Conservation (phyloP, 2,113 vertebrate species). For the Gambusia holbrooki region DNA sequence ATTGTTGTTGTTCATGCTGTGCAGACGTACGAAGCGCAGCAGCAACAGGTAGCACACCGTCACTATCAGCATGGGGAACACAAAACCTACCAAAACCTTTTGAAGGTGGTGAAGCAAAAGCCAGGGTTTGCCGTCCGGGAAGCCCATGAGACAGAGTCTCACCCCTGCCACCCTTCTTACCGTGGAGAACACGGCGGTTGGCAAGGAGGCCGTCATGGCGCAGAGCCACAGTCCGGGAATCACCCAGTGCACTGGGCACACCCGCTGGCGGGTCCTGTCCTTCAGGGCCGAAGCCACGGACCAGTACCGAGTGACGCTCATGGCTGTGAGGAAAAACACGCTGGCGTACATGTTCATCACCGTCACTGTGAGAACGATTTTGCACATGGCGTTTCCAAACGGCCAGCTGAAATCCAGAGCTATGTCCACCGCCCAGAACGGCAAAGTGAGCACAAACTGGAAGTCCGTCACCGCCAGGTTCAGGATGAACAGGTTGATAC, state of each 20-base stretch:
- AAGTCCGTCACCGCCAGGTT: slow-evolving; percentile 92
- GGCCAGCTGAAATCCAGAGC: slow-evolving; percentile 94
- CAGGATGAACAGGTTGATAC: slow-evolving; percentile 90
- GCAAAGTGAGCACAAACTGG: slow-evolving; percentile 91
- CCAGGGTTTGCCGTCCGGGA: slow-evolving; percentile 87
- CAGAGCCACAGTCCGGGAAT: slow-evolving; percentile 85
- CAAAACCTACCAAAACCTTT: slow-evolving; percentile 89
- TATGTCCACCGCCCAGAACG: slow-evolving; percentile 93
- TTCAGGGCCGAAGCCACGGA: slow-evolving; percentile 89
- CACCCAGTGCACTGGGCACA: slow-evolving; percentile 83
- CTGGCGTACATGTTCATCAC: slow-evolving; percentile 95
- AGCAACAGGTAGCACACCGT: slow-evolving; percentile 88
- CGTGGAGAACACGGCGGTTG: slow-evolving; percentile 87
- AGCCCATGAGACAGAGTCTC: slow-evolving; percentile 87
- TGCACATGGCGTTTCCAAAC: slow-evolving; percentile 92
- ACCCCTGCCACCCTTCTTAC: slow-evolving; percentile 83
- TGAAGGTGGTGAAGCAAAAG: slow-evolving; percentile 90
- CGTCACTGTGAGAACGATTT: slow-evolving; percentile 87
- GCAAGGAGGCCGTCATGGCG: slow-evolving; percentile 85
- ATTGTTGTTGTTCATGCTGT: slow-evolving; percentile 81
- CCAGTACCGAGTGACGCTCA: slow-evolving; percentile 91
- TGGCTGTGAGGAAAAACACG: slow-evolving; percentile 93
- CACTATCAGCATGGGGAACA: slow-evolving; percentile 85
- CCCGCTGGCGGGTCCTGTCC: slow-evolving; percentile 69
- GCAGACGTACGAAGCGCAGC: slow-evolving; percentile 85